Conservation (phyloP, 2,888 invertebrate species). For the Arge pagana region DNA sequence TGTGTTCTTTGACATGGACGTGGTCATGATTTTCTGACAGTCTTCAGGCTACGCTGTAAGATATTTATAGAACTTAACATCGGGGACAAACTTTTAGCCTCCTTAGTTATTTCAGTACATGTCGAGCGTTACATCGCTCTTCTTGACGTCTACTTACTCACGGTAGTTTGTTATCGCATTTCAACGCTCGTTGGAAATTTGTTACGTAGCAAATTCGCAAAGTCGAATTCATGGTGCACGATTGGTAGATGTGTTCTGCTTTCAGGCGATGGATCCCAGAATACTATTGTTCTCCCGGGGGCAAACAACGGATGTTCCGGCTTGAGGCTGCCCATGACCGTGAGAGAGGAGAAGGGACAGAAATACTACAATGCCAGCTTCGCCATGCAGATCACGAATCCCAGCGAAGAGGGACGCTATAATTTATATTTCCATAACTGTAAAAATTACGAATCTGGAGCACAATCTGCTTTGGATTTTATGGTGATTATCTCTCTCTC, state of each 20-base stretch:
- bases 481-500: conserved; percentile 63
- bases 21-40: too few species aligned
- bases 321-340: conserved; percentile 63
- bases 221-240: too few species aligned
- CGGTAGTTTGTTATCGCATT: too few species aligned
- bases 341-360: too few species aligned
- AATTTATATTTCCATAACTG: conserved; percentile 96
- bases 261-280: background rate
- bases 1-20: too few species aligned
- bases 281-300: background rate
- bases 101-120: background rate
- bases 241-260: background rate
- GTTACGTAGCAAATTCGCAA: too few species aligned
- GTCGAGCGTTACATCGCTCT: background rate
- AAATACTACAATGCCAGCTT: conserved; percentile 73
- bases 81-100: background rate
- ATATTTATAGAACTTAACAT: conserved; percentile 10
- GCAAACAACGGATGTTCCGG: conserved; percentile 36
- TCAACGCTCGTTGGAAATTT: too few species aligned
- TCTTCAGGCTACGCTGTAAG: too few species aligned
- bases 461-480: conserved; percentile 67
- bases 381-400: conserved; percentile 73
- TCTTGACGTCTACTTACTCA: too few species aligned
- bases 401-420: conserved; percentile 88
- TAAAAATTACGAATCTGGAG: conserved; percentile 66